Conservation (phyloP, 2,113 vertebrate genomes). For the Verasper variegatus region DNA sequence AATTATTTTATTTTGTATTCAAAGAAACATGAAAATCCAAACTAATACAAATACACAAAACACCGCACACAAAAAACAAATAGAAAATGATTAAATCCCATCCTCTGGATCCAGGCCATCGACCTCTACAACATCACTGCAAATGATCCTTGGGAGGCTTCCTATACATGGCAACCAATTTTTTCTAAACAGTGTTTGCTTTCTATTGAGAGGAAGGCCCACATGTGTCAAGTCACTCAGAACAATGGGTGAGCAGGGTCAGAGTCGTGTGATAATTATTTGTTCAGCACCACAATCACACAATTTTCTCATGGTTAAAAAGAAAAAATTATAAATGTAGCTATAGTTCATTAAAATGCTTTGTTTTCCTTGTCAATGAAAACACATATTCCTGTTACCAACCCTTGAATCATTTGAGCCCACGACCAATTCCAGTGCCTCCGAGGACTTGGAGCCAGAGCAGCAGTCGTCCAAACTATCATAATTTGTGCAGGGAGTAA, state of each 20-base stretch:
- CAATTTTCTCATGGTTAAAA: background rate
- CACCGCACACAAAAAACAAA: too few species aligned
- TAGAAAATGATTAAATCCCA: too few species aligned
- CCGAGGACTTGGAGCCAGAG: constrained; percentile 56
- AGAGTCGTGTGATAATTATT: background rate
- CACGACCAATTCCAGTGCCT: constrained; percentile 47
- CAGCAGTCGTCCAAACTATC: constrained; percentile 67
- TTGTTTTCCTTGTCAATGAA: constrained; percentile 8
- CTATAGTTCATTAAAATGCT: constrained; percentile 10
- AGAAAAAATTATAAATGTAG: background rate
- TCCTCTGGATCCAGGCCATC: too few species aligned
- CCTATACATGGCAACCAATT: too few species aligned
- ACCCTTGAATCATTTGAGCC: constrained; percentile 47
- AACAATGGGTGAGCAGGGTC: too few species aligned
- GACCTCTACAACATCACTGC: too few species aligned
- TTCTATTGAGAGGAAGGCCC: too few species aligned
- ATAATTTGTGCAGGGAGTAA: constrained; percentile 71
- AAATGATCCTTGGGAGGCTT: too few species aligned
- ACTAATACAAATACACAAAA: background rate
- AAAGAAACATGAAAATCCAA: too few species aligned
- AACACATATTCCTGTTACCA: constrained; percentile 37
- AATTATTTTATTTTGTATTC: too few species aligned
- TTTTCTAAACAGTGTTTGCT: too few species aligned
- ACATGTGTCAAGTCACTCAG: too few species aligned
- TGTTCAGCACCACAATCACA: background rate